Base-by-base conservation (phyloP, 2,113 vertebrate genomes). In the Pungitius pungitius region DNA sequence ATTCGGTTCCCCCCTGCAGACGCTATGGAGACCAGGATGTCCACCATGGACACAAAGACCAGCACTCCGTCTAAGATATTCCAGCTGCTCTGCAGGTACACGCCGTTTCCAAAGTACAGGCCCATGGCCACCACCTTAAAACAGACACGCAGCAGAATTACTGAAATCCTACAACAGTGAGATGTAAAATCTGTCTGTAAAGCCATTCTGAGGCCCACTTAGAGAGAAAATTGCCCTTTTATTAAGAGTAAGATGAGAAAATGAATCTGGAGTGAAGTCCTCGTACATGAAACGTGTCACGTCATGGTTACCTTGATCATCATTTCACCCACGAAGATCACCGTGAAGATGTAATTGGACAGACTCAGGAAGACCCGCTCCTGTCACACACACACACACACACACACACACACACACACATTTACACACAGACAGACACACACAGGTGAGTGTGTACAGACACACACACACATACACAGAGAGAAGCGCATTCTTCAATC, bases 41-140 rank as follows among this genome's bases (percentile, higher is more conserved):
- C 98, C 61, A 97, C 95, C 68, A 99, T 84, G 1, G 98, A 99
- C 4, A 99, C 97, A 47, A 98, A 96, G 69, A 99, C 98, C 88
- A 99, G 91, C 27, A 98, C 45, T n/a, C 98, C 98, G 3, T 99
- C 98, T 67, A 99, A 88, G 51, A 98, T 75, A 0, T 99, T 99
- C 98, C 98, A 99, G 92, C 96, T 98, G 94, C 97, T 99, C 90
- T 97, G 94, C 58, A 99, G 95, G 81, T 99, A 99, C 2, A 96
- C 94, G 4, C 92, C 93, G 0, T 95, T 90, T 3, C 97, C 97
- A 3, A 95, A 94, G 71, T 96, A 94, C 82, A 99, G 91, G 49
- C 97, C 97, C 78, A 96, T 92, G 27, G 98, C 96, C 7, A 97
- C 94, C 71, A 99, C 96, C 98, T 99, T 51, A 0, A 69, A 56